Base-by-base conservation (phyloP, 2,797 vertebrate genomes). In the Myotis vivesi region DNA sequence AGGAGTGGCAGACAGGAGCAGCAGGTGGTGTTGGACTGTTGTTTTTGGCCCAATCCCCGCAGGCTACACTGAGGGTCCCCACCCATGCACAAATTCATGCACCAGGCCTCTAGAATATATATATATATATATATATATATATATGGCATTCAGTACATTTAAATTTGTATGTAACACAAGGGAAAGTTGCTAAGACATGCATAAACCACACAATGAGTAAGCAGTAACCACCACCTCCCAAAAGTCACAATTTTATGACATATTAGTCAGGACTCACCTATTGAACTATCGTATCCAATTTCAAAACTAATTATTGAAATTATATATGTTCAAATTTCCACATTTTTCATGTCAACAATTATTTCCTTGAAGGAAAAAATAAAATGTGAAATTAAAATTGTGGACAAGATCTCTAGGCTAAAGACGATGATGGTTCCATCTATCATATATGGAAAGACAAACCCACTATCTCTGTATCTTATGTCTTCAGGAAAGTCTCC, bases 141-240 rank as follows among this genome's bases (percentile, higher is more conserved):
- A 41, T 41, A 41, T 41, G 6, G 41, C 41, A 44, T 44, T 44
- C 41, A 44, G 1, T 46, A 46, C 46, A 44, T 46, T 46, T 46
- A 46, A 13, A 46, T 46, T 46, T 46, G 41, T 46, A 46, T 46
- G 46, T 2, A 23, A 19, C 46, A 11, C 23, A 46, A 51, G 12
- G 23, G 8, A 33, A 44, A 17, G 0, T 7, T 44, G 1, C 2
- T 4, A 16, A 22, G 17, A 3, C 5, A 15, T 8, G 12, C 2
- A 12, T 9, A 28, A 25, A 16, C 8, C 17, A 36, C 16, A 28
- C 0, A 1, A 3, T 30, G 17, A 51, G 6, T 3, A n/a, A 62
- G 1, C 0, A 23, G 1, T 3, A 33, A 69, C 2, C 5, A 5
- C 4, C 0, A 2, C 5, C 53, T 6, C 3, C 0, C 5, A 28